A percentile compares a stretch with the other conserved stretches of the same genome.
Evolutionary conservation across 2,797 vertebrate genomes (phyloP).

Genomic region (Liparis tanakae): DNA sequence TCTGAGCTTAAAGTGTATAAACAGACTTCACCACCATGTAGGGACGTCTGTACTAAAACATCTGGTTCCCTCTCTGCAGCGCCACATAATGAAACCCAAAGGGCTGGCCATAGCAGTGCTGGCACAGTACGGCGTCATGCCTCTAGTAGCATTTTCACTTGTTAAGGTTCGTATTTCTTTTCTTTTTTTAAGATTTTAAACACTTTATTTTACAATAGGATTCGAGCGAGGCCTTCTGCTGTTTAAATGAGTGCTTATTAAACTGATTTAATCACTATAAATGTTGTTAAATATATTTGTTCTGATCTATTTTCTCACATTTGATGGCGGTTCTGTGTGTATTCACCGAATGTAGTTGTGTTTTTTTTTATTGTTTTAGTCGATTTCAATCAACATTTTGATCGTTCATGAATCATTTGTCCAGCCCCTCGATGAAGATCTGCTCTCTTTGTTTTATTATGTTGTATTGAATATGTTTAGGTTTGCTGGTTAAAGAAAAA

Average conservation of each 20-base stretch:
- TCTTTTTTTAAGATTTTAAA: not conserved
- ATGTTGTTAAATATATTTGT: not conserved
- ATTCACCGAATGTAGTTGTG: not conserved
- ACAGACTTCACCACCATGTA: not conserved
- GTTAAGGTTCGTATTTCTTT: conserved; percentile 73
- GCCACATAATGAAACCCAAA: conserved; percentile 85
- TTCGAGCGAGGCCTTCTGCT: not conserved
- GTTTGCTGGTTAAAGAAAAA: not conserved
- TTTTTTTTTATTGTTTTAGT: too few species aligned
- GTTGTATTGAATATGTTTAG: not conserved
- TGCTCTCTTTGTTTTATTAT: too few species aligned
- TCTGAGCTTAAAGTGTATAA: not conserved
- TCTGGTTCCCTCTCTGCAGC: conserved; percentile 42
- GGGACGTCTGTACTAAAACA: not conserved
- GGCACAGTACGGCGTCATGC: conserved; percentile 88
- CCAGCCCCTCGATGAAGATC: not conserved
- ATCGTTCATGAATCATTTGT: not conserved
- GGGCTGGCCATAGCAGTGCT: conserved; percentile 79
- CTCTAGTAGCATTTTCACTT: conserved; percentile 83
- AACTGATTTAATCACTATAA: not conserved
- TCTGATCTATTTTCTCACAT: not conserved
- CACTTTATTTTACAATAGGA: not conserved
- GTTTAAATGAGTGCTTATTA: not conserved
- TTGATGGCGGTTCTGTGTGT: not conserved
- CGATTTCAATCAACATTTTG: too few species aligned